Evolutionary conservation across 2,113 vertebrate species (phyloP).

Genomic region (Pseudorasbora parva): DNA sequence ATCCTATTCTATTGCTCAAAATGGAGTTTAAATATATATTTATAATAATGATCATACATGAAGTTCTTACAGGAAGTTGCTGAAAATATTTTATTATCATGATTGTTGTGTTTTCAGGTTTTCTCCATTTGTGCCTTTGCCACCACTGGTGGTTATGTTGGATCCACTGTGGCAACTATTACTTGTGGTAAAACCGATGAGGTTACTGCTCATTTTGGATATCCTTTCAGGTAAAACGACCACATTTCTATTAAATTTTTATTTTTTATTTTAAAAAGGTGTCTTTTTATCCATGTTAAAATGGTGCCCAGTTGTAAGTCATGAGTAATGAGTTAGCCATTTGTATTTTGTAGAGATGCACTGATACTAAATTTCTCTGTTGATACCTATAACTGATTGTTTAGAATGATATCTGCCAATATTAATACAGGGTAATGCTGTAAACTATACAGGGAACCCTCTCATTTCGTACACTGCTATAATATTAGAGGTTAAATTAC

Average conservation of each 20-base stretch:
- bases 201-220: slow-evolving; percentile 75
- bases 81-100: neutral
- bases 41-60: neutral
- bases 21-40: too few species aligned
- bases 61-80: neutral
- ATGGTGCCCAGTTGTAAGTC: neutral
- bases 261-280: neutral
- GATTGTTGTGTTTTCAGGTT: slow-evolving; percentile 72
- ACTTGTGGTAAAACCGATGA: slow-evolving; percentile 60
- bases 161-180: slow-evolving; percentile 75
- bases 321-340: neutral
- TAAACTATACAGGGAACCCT: too few species aligned
- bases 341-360: neutral
- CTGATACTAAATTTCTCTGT: too few species aligned
- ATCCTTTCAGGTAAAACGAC: slow-evolving; percentile 90
- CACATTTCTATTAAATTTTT: neutral
- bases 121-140: slow-evolving; percentile 94
- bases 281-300: neutral
- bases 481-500: too few species aligned
- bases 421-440: too few species aligned
- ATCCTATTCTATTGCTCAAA: too few species aligned
- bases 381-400: too few species aligned
- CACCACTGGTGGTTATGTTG: slow-evolving; percentile 88
- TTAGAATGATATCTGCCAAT: too few species aligned
- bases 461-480: too few species aligned